Evolutionary conservation across 2,113 vertebrate genomes (phyloP).

Genomic region (Marcusenius ussheri): DNA sequence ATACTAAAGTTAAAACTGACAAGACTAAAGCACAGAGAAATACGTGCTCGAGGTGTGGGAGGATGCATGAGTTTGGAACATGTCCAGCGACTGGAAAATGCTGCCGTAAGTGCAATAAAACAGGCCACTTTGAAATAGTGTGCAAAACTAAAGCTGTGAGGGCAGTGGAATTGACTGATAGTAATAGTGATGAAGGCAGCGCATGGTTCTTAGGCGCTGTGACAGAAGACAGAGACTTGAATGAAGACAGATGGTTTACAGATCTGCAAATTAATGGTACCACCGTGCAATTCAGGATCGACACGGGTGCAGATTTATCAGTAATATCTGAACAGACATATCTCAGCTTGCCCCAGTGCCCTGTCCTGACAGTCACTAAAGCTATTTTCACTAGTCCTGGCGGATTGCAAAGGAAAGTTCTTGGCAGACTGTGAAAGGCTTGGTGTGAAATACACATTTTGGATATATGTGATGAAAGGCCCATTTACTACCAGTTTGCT

Average conservation of each 20-base stretch:
- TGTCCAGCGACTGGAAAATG: not conserved
- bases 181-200: not conserved
- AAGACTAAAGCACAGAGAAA: not conserved
- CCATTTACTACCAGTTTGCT: not conserved
- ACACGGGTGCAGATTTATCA: not conserved
- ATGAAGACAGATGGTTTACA: not conserved
- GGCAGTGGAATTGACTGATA: not conserved
- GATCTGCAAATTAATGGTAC: not conserved
- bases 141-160: slow-evolving; percentile 24
- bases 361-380: too few relatives aligned
- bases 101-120: slow-evolving; percentile 23
- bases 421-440: too few relatives aligned
- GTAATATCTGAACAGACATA: not conserved
- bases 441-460: not conserved
- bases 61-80: not conserved
- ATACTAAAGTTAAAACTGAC: slow-evolving; percentile 5
- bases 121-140: slow-evolving; percentile 12
- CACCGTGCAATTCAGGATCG: not conserved
- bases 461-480: not conserved
- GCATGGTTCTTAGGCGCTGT: not conserved
- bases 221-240: not conserved
- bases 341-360: not conserved
- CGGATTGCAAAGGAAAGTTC: too few relatives aligned
- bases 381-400: too few relatives aligned
- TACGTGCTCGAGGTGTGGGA: not conserved